Evolutionary conservation across 2,888 invertebrate species (phyloP), one percentile per base, ranked within the genome.

Genomic region (Ormyrus pomaceus): DNA sequence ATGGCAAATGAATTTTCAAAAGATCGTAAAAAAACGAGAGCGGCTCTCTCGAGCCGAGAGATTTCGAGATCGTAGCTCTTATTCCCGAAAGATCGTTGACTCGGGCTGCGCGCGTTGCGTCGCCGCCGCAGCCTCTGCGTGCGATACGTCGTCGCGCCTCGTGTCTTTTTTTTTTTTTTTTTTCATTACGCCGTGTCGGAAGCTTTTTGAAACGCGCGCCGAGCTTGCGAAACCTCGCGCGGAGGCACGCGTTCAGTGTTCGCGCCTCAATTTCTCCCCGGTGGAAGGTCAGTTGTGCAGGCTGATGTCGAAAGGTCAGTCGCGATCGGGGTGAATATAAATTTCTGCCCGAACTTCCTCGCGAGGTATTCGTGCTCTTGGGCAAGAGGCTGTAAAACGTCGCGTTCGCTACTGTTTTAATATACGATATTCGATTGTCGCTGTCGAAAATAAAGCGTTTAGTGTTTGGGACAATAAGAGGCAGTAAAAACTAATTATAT

Each of bases 161-260:
- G 10, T 9, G 8, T 56, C 50, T 50, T 70, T 59, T 77, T 65
- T 79, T 72, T 9, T 1, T 56, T 56, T 50, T 70, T 59, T 77
- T 65, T 79, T 72, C 70, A 73, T 70, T 73, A 56, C 51, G 71
- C 65, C 10, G 70, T 69, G 77, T 80, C 77, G 82, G 82, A 80
- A 80, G 82, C 34, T 34, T 82, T 82, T 80, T 80, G 82, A 80
- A 82, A 82, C 59, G 69, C 51, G 2, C 2, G 61, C 62, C n/a
- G 72, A 62, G 9, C 62, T 66, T 66, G 82, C 74, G 77, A 82
- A 77, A 75, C 7, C 6, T 11, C 75, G 34, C 34, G 34, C 34
- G 4, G 34, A 34, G 34, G 68, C 59, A 9, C 9, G 46, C 46
- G 51, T 48, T 64, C 51, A 53, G 65, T 65, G 59, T 59, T 70